Evolutionary conservation across 2,888 invertebrate genomes (phyloP).

Genomic region (Endotricha flammealis): DNA sequence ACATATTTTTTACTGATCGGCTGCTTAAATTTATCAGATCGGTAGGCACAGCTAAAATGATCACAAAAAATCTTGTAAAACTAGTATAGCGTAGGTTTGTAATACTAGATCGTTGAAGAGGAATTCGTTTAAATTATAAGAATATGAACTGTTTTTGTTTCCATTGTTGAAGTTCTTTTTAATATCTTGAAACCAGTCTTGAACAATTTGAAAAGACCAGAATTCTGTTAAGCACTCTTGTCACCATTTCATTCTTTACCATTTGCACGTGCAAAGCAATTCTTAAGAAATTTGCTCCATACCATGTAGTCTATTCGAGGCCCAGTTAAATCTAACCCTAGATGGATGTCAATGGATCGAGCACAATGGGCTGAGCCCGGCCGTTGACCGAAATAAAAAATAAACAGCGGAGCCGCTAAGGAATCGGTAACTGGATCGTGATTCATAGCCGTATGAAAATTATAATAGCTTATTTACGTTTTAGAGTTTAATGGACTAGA

Average conservation of each 20-base stretch:
- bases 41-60: constrained; percentile 29
- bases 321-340: constrained; percentile 55
- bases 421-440: constrained; percentile 56
- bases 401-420: constrained; percentile 48
- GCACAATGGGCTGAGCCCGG: constrained; percentile 54
- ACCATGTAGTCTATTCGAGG: constrained; percentile 1
- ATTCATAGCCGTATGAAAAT: constrained; percentile 36
- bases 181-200: constrained; percentile 22
- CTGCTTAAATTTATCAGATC: constrained; percentile 44
- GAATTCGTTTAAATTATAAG: no score
- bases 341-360: constrained; percentile 65
- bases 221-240: constrained; percentile 15
- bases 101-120: neutral
- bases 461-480: constrained; percentile 21
- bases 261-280: constrained; percentile 22
- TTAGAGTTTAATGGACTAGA: constrained; percentile 18
- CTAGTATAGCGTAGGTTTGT: constrained; percentile 43
- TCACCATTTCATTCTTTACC: constrained; percentile 11
- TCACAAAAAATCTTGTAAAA: constrained; percentile 45
- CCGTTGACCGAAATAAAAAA: constrained; percentile 72
- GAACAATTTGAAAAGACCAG: constrained; percentile 13
- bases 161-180: constrained; percentile 28
- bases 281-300: constrained; percentile 9
- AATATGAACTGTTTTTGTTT: constrained; percentile 24
- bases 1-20: constrained; percentile 43